These are phyloP conservation scores for Brachionus koreanus DNA, from an alignment of 1,140 invertebrate species.

Conservation along the genomic window DNA sequence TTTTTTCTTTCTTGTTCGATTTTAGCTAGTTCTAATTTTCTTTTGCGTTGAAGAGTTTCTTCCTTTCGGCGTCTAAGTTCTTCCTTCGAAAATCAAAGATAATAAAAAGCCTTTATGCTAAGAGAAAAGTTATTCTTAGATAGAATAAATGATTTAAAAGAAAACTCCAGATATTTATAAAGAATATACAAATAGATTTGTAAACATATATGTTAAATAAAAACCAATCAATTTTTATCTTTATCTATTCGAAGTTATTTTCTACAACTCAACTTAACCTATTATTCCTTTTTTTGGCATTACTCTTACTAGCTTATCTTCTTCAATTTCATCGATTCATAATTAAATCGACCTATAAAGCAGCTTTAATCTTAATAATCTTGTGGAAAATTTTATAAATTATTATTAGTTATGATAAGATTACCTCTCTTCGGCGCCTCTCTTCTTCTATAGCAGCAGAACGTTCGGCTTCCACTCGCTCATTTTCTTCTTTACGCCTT, in stretches of 20 bases:
- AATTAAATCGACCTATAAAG: not conserved
- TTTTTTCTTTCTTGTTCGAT: constrained; percentile 37
- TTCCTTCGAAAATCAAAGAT: constrained; percentile 4
- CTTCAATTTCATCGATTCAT: not conserved
- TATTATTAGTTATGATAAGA: not conserved
- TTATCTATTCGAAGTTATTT: not conserved
- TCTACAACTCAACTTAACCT: constrained; percentile 31
- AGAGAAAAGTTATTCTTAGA: not conserved
- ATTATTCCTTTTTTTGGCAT: constrained; percentile 36
- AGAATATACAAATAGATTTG: not conserved
- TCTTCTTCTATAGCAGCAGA: constrained; percentile 7
- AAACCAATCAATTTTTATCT: constrained; percentile 9
- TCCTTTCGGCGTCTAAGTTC: constrained; percentile 7
- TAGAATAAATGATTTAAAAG: not conserved
- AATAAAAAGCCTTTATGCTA: not conserved
- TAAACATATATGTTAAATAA: not conserved
- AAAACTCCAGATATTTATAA: constrained; percentile 13
- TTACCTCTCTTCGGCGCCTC: constrained; percentile 15
- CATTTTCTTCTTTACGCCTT: constrained; percentile 20
- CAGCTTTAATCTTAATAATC: not conserved
- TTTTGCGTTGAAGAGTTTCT: constrained; percentile 26
- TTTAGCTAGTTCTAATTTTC: constrained; percentile 38
- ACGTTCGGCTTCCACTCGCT: not conserved
- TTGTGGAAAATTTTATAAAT: not conserved
- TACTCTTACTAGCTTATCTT: not conserved